Conservation (phyloP, 2,113 vertebrate genomes). For the Plecturocebus donacophilus region DNA sequence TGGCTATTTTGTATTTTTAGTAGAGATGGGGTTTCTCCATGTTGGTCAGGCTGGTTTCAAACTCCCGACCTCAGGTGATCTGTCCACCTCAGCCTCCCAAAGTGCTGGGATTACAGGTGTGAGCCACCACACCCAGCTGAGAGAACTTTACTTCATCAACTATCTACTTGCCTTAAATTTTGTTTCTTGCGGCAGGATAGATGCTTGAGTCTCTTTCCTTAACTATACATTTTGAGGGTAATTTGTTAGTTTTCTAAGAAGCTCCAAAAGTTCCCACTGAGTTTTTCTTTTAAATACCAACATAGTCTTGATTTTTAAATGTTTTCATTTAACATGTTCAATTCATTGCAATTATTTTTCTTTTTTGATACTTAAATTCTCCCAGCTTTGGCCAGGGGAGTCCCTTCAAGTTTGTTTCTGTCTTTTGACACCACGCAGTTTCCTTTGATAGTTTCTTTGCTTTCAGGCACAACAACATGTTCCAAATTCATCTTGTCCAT, state of each 20-base stretch:
- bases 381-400: rapidly evolving
- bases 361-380: not conserved
- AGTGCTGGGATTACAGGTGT: too few relatives aligned
- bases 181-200: not conserved
- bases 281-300: not conserved
- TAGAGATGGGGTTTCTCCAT: too few relatives aligned
- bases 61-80: too few relatives aligned
- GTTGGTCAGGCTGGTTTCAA: too few relatives aligned
- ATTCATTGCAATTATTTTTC: not conserved
- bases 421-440: not conserved
- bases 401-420: not conserved
- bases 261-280: not conserved
- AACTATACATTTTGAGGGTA: not conserved
- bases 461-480: not conserved
- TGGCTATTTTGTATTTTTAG: too few relatives aligned
- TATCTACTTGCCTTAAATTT: not conserved
- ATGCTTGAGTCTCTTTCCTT: not conserved
- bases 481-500: not conserved
- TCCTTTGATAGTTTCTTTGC: not conserved
- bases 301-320: not conserved
- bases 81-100: too few relatives aligned
- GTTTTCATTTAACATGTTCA: not conserved
- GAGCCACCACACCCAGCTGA: too few relatives aligned
- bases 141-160: not conserved
- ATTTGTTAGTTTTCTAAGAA: not conserved